A percentile compares a stretch with the other conserved stretches of the same genome.
Conservation (phyloP, 2,113 vertebrate species). For the Eudyptes chrysolophus region DNA sequence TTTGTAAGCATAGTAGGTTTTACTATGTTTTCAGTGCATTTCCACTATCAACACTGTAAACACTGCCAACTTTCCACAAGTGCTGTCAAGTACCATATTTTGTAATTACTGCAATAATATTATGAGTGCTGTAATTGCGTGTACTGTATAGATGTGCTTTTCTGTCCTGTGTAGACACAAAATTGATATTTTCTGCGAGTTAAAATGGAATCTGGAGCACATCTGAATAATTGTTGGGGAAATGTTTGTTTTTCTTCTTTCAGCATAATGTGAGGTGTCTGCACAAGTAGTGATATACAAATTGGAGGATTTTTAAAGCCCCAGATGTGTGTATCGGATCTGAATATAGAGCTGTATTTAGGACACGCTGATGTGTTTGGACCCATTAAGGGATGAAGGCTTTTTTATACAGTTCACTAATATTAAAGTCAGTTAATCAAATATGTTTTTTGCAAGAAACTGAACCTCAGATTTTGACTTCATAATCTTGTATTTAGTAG, state of each 20-base stretch:
- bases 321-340: not conserved
- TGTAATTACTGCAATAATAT: slow-evolving; percentile 54
- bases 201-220: not conserved
- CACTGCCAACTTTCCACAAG: slow-evolving; percentile 60
- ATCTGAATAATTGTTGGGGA: not conserved
- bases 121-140: slow-evolving; percentile 39
- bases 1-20: slow-evolving; percentile 19
- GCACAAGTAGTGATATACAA: not conserved
- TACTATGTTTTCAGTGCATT: not conserved
- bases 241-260: not conserved
- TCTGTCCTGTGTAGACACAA: not conserved
- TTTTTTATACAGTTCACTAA: not conserved
- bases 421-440: not conserved
- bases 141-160: not conserved
- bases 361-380: not conserved
- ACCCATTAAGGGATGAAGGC: not conserved
- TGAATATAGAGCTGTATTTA: not conserved
- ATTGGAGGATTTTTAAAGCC: not conserved
- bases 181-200: not conserved
- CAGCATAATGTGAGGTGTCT: not conserved
- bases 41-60: slow-evolving; percentile 7
- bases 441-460: not conserved
- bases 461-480: not conserved
- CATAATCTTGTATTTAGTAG: not conserved
- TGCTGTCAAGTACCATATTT: slow-evolving; percentile 57